phyloP scores from a whole-genome alignment of 2,888 invertebrate genomes.

The Drosophila mulleri region DNA sequence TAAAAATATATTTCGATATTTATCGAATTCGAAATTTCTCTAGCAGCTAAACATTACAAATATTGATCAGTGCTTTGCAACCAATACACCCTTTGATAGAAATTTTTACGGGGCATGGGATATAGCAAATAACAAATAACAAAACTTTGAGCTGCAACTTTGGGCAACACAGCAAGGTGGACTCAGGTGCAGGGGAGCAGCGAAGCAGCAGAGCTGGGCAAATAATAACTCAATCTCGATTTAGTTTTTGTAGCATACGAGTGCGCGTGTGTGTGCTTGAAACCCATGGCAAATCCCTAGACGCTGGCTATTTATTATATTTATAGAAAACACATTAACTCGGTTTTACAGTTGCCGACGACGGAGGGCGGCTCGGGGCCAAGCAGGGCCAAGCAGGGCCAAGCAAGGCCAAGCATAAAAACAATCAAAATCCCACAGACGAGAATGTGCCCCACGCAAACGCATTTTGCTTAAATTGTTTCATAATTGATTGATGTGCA shows the following conservation, averaged over 20 bases:
- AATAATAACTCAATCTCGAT: constrained; percentile 46
- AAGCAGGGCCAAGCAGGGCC: too few species aligned
- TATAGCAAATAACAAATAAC: constrained; percentile 40
- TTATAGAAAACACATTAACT: constrained; percentile 74
- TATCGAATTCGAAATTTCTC: too few species aligned
- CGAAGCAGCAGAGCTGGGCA: neutral
- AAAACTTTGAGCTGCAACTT: constrained; percentile 34
- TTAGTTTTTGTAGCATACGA: constrained; percentile 37
- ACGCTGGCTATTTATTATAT: constrained; percentile 56
- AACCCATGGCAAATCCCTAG: constrained; percentile 39
- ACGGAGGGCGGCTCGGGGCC: constrained; percentile 6
- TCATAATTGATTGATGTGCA: constrained; percentile 77
- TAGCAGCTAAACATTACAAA: too few species aligned
- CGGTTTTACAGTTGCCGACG: constrained; percentile 47
- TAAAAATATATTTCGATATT: too few species aligned
- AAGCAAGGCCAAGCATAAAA: constrained; percentile 32
- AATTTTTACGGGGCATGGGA: neutral
- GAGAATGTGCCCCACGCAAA: constrained; percentile 47
- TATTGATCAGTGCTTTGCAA: neutral
- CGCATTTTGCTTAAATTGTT: constrained; percentile 75
- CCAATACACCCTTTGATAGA: neutral
- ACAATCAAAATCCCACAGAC: constrained; percentile 62
- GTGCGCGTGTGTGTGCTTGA: neutral
- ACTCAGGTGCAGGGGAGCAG: neutral
- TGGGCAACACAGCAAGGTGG: constrained; percentile 5